phyloP scores from a whole-genome alignment of 2,113 vertebrate species.

The Caretta caretta region DNA sequence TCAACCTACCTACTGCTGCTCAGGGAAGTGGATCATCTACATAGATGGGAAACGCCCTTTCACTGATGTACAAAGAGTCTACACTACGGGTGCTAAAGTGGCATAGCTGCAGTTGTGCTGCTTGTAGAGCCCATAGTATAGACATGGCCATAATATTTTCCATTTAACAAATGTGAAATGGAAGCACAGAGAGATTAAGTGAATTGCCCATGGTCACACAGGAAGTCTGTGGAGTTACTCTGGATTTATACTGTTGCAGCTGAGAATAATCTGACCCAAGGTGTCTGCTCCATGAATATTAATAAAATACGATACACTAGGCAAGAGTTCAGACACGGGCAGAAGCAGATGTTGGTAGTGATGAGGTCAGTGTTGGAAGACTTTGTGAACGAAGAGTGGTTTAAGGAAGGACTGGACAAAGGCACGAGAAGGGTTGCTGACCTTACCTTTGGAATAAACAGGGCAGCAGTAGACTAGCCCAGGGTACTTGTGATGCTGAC shows the following conservation, averaged over 20 bases:
- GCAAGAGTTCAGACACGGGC: not conserved
- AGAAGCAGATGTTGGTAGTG: slow-evolving; percentile 1
- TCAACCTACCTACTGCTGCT: not conserved
- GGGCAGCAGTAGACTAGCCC: not conserved
- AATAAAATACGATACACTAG: not conserved
- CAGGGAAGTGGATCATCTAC: not conserved
- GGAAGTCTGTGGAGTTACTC: slow-evolving; percentile 28
- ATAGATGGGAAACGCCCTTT: no score
- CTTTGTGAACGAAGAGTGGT: not conserved
- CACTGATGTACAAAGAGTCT: no score
- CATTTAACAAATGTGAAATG: not conserved
- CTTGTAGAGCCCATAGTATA: not conserved
- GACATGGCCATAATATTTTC: not conserved
- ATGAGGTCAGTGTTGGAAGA: not conserved
- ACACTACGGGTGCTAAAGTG: not conserved
- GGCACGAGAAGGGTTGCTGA: not conserved
- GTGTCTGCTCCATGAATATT: not conserved
- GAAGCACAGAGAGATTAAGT: not conserved
- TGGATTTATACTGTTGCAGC: not conserved
- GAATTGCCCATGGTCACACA: not conserved
- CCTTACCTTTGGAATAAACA: slow-evolving; percentile 8
- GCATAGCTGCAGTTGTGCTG: not conserved
- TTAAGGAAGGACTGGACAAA: not conserved
- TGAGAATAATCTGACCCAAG: not conserved
- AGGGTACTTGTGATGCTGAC: not conserved